Percentiles rank a stretch among this genome's conserved stretches.
Evolutionary conservation across 2,797 vertebrate genomes (phyloP).

Genomic region (Hypotaenidia philippensis): DNA sequence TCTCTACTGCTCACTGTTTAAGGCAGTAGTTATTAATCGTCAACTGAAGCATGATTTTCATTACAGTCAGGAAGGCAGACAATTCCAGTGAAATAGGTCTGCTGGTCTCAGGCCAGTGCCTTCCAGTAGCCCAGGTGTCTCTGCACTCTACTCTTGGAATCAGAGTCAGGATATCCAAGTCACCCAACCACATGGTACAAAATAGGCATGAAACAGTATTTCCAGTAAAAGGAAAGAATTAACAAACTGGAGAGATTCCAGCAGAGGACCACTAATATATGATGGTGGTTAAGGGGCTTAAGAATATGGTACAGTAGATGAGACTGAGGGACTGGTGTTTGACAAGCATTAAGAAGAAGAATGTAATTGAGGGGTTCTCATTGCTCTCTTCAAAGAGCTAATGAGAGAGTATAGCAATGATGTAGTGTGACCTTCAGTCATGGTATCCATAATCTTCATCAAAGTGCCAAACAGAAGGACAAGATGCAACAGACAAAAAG

Average conservation of each 20-base stretch:
- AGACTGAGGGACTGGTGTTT: background rate
- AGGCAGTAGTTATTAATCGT: background rate
- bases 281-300: background rate
- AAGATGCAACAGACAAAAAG: background rate
- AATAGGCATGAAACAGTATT: background rate
- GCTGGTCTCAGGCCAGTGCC: background rate
- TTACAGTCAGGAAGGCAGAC: background rate
- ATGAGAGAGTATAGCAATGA: rapidly evolving
- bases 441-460: background rate
- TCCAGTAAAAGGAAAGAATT: background rate
- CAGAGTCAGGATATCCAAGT: background rate
- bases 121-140: background rate
- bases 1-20: background rate
- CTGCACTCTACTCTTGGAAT: background rate
- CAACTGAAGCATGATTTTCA: background rate
- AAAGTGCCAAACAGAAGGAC: background rate
- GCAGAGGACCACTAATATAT: background rate
- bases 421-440: background rate
- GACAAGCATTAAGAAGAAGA: background rate
- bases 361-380: background rate
- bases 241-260: background rate
- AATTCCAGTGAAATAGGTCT: background rate
- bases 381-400: background rate
- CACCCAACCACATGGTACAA: background rate
- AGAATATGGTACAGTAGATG: background rate